Conservation (phyloP, 2,797 vertebrate genomes). For the Typhlichthys eigenmanni region DNA sequence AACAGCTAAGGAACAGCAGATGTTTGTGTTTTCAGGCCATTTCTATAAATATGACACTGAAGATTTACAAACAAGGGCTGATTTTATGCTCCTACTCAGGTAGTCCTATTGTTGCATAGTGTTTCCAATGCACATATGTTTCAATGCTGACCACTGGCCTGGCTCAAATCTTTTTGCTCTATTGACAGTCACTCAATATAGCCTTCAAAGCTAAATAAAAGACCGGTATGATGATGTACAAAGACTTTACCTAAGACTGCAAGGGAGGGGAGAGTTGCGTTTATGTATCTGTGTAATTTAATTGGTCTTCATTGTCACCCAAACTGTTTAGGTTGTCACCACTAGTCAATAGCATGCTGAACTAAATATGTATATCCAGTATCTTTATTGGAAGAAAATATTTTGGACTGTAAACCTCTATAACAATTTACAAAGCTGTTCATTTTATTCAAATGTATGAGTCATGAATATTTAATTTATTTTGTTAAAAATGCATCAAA, state of each 20-base stretch:
- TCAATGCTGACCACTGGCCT: slow-evolving; percentile 70
- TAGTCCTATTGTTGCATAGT: slow-evolving; percentile 59
- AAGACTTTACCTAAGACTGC: slow-evolving; percentile 57
- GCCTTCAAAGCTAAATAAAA: slow-evolving; percentile 7
- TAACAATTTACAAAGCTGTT: slow-evolving; percentile 68
- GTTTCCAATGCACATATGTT: slow-evolving; percentile 39
- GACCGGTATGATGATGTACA: slow-evolving; percentile 24
- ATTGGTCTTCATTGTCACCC: slow-evolving; percentile 27
- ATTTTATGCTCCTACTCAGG: slow-evolving; percentile 70
- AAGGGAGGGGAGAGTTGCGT: slow-evolving; percentile 43
- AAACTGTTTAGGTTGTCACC: slow-evolving; percentile 32
- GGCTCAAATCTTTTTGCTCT: slow-evolving; percentile 32
- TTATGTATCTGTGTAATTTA: slow-evolving; percentile 27
- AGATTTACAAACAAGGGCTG: slow-evolving; percentile 61
- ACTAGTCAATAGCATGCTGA: slow-evolving; percentile 41
- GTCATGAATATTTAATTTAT: slow-evolving; percentile 75
- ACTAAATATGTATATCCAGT: slow-evolving; percentile 14
- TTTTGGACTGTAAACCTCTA: slow-evolving; percentile 41
- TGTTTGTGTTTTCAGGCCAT: slow-evolving; percentile 23
- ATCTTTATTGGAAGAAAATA: slow-evolving; percentile 28
- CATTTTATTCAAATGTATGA: slow-evolving; percentile 60
- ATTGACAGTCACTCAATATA: slow-evolving; percentile 27
- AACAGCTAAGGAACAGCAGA: slow-evolving; percentile 40
- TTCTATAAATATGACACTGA: slow-evolving; percentile 58
- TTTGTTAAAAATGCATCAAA: slow-evolving; percentile 72